A percentile compares a stretch with the other conserved stretches of the same genome.
phyloP scores from a whole-genome alignment of 2,113 vertebrate species.

The Motacilla alba region DNA sequence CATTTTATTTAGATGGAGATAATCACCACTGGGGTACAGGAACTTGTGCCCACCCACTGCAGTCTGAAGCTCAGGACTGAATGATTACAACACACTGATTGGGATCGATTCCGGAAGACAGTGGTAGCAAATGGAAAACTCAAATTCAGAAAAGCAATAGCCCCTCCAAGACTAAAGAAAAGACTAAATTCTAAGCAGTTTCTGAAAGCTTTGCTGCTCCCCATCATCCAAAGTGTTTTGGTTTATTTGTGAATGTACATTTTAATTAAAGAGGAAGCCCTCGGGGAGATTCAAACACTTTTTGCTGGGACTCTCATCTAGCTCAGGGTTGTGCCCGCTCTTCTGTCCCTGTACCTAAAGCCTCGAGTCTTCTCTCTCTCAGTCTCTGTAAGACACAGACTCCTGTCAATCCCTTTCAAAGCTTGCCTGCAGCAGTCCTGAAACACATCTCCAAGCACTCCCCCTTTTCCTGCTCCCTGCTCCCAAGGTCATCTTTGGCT shows the following conservation, averaged over 20 bases:
- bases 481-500: not conserved
- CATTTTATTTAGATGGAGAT: constrained; percentile 55
- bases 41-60: constrained; percentile 19
- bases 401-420: not conserved
- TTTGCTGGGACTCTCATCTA: not conserved
- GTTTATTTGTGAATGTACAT: not conserved
- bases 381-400: not conserved
- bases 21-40: constrained; percentile 47
- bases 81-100: not conserved
- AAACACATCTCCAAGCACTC: not conserved
- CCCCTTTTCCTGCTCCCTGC: not conserved
- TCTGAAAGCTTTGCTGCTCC: not conserved
- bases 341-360: not conserved
- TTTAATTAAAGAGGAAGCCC: not conserved
- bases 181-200: not conserved
- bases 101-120: not conserved
- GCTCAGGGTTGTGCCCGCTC: not conserved
- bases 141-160: not conserved
- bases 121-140: constrained; percentile 3
- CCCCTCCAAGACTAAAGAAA: not conserved
- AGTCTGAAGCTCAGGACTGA: not conserved
- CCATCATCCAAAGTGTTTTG: not conserved
- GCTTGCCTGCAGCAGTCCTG: not conserved
- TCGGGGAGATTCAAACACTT: not conserved
- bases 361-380: not conserved